Conservation (phyloP, 2,888 invertebrate species). For the Polymixis lichenea region DNA sequence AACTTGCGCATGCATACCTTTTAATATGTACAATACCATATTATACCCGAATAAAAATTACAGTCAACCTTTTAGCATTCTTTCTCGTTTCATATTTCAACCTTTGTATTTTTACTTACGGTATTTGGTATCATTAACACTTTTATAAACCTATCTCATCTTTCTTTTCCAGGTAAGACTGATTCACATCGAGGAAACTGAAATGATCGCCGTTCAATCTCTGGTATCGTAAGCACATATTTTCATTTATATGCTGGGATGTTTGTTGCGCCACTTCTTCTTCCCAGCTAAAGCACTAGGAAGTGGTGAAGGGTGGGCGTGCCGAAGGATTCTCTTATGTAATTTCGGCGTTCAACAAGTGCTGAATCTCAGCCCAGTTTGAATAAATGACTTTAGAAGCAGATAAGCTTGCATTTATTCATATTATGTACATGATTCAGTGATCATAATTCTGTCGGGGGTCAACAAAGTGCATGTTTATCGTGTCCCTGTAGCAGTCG, state of each 20-base stretch:
- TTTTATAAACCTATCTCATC: constrained; percentile 16
- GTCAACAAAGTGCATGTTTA: constrained; percentile 35
- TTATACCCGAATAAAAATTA: background rate
- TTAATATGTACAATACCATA: background rate
- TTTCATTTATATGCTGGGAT: constrained; percentile 12
- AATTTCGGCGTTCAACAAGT: too few relatives aligned
- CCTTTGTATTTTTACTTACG: background rate
- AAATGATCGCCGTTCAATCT: background rate
- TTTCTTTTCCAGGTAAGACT: constrained; percentile 53
- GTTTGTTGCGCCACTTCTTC: too few relatives aligned
- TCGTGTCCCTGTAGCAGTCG: constrained; percentile 12
- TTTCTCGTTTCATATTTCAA: background rate
- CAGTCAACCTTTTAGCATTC: background rate
- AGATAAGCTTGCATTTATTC: constrained; percentile 45
- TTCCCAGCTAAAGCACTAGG: too few relatives aligned
- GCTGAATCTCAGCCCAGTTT: too few relatives aligned
- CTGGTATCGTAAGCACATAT: constrained; percentile 30
- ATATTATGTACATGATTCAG: constrained; percentile 43
- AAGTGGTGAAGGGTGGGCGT: too few relatives aligned
- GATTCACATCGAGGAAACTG: constrained; percentile 12
- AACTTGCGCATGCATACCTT: background rate
- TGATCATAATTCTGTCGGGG: constrained; percentile 20
- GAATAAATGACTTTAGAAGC: constrained; percentile 14
- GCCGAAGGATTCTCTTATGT: too few relatives aligned
- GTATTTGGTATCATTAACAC: background rate